Percentiles rank a stretch among this genome's conserved stretches.
These are phyloP conservation scores for Perizoma flavofasciatum DNA, from an alignment of 2,888 invertebrate species.

Conservation along the genomic window DNA sequence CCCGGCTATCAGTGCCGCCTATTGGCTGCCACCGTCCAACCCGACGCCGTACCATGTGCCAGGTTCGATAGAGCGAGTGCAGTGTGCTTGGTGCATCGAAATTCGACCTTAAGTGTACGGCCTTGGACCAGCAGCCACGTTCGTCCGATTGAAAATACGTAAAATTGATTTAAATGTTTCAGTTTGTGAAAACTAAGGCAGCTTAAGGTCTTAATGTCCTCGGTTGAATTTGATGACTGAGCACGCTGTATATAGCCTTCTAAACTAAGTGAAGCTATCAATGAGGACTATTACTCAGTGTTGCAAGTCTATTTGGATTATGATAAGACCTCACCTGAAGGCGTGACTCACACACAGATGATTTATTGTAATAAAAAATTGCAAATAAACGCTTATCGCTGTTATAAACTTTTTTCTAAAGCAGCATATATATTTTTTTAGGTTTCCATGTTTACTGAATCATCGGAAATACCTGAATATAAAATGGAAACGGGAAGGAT, in stretches of 20 bases:
- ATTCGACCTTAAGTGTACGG: slow-evolving; percentile 31
- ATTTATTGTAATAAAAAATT: slow-evolving; percentile 18
- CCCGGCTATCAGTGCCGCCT: slow-evolving; percentile 92
- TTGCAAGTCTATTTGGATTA: slow-evolving; percentile 15
- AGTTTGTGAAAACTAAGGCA: slow-evolving; percentile 1
- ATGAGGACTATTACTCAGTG: slow-evolving; percentile 18
- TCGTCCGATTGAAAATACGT: neutral
- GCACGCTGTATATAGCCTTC: slow-evolving; percentile 27
- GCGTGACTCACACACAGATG: slow-evolving; percentile 28
- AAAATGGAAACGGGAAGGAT: neutral
- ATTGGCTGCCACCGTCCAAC: slow-evolving; percentile 92
- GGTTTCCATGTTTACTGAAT: neutral
- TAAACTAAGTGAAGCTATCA: slow-evolving; percentile 5
- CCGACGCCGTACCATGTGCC: slow-evolving; percentile 92
- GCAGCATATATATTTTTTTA: slow-evolving; percentile 2
- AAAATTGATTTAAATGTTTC: neutral
- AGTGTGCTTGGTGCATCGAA: slow-evolving; percentile 28
- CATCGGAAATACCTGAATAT: neutral
- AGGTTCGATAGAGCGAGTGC: slow-evolving; percentile 82
- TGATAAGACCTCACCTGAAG: slow-evolving; percentile 29
- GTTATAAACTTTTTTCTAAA: slow-evolving; percentile 3
- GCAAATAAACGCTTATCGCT: slow-evolving; percentile 9
- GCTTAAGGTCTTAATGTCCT: slow-evolving; percentile 6
- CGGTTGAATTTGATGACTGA: slow-evolving; percentile 27
- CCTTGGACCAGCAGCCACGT: slow-evolving; percentile 21